These are phyloP conservation scores for Linnaemya vulpina DNA, from an alignment of 2,888 invertebrate genomes.

Conservation along the genomic window DNA sequence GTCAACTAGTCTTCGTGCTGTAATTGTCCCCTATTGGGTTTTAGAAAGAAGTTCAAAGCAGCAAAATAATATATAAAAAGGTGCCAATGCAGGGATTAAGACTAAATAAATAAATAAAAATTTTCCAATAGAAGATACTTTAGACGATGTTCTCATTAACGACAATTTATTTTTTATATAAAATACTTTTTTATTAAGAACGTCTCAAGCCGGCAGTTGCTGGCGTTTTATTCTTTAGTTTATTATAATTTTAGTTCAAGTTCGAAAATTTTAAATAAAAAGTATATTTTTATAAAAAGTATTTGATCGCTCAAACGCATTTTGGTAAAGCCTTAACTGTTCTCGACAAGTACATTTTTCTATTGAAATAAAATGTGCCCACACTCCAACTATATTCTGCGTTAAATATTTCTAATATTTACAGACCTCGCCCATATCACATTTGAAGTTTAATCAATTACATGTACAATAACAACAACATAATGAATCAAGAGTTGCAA, in stretches of 20 bases:
- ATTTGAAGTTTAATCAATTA: constrained; percentile 21
- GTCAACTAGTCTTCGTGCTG: constrained; percentile 38
- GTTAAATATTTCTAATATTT: constrained; percentile 6
- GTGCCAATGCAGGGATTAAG: neutral
- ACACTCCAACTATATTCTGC: neutral
- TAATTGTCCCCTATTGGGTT: constrained; percentile 42
- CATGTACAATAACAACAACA: neutral
- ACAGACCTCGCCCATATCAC: neutral
- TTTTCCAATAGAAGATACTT: no score
- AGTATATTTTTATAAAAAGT: neutral
- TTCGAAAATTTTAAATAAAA: no score
- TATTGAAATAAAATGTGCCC: no score
- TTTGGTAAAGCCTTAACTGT: neutral
- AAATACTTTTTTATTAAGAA: neutral
- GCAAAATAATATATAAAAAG: neutral
- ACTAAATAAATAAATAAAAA: no score
- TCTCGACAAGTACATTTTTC: neutral
- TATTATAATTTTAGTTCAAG: no score
- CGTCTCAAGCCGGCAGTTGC: no score
- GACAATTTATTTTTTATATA: neutral
- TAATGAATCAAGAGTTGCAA: constrained; percentile 15
- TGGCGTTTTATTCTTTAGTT: no score
- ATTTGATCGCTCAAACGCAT: neutral
- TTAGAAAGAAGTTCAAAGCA: neutral
- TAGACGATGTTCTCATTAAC: neutral